phyloP scores from a whole-genome alignment of 2,797 vertebrate genomes.

The Synaphobranchus kaupii region DNA sequence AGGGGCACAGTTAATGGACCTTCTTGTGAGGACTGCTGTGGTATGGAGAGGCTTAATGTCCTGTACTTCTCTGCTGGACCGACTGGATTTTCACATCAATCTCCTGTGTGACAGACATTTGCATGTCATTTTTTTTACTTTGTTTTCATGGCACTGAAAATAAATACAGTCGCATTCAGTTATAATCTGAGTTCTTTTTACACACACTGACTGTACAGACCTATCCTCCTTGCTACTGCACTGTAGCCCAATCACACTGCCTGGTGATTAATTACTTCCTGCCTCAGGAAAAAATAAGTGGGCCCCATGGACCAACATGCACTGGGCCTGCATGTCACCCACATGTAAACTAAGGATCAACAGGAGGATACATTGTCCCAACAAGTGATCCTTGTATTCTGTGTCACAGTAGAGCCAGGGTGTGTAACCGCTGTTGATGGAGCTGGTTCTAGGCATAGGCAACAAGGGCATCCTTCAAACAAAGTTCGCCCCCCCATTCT shows the following conservation, averaged over 20 bases:
- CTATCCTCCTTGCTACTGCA: too few relatives aligned
- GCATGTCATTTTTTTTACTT: not conserved
- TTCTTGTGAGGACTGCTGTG: not conserved
- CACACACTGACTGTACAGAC: not conserved
- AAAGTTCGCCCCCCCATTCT: too few relatives aligned
- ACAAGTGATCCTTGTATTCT: too few relatives aligned
- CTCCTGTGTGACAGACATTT: not conserved
- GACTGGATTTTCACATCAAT: not conserved
- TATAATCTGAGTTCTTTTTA: not conserved
- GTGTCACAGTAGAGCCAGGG: too few relatives aligned
- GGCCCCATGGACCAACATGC: not conserved
- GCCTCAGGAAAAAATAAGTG: not conserved
- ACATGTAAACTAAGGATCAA: too few relatives aligned
- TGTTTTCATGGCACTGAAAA: not conserved
- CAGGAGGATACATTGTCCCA: too few relatives aligned
- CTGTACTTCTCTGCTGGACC: not conserved
- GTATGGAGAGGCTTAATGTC: not conserved
- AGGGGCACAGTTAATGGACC: too few relatives aligned
- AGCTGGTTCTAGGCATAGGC: too few relatives aligned
- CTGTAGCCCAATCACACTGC: not conserved
- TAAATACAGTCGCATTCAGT: not conserved
- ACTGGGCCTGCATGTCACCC: not conserved
- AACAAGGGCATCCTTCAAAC: too few relatives aligned
- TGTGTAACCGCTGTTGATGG: too few relatives aligned
- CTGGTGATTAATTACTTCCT: not conserved